phyloP scores from a whole-genome alignment of 1,140 invertebrate species.

The Ostrea edulis region DNA sequence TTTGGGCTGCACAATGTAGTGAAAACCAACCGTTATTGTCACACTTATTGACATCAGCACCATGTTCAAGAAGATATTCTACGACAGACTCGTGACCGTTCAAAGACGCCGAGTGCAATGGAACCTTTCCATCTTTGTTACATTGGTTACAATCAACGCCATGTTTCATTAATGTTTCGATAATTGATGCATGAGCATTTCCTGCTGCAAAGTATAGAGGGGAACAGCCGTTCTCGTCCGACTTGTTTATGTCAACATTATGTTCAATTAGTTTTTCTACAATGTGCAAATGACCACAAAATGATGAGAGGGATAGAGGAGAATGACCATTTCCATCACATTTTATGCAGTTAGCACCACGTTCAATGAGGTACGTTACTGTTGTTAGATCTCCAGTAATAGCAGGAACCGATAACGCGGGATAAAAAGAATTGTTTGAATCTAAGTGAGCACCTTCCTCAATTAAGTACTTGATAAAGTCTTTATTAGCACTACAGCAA shows the following conservation, averaged over 20 bases:
- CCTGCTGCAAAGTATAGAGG: too few species aligned
- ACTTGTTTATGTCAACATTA: background rate
- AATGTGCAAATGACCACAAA: background rate
- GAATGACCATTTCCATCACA: background rate
- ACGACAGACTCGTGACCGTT: slow-evolving; percentile 37
- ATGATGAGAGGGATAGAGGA: background rate
- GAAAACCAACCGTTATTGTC: background rate
- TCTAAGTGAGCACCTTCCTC: background rate
- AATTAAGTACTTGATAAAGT: background rate
- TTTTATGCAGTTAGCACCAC: background rate
- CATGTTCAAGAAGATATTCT: slow-evolving; percentile 6
- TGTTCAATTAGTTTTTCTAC: background rate
- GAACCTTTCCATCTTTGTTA: background rate
- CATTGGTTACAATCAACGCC: background rate
- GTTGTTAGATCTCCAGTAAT: background rate
- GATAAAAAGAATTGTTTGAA: background rate
- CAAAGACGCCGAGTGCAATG: slow-evolving; percentile 26
- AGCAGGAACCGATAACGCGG: background rate
- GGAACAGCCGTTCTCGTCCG: too few species aligned
- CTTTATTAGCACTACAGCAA: background rate
- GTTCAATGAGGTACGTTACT: background rate
- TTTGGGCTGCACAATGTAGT: slow-evolving; percentile 19
- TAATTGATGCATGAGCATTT: background rate
- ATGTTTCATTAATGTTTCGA: background rate
- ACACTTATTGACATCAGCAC: slow-evolving; percentile 35